Evolutionary conservation across 2,888 invertebrate species (phyloP), one percentile per base, ranked within the genome.

Genomic region (Arrhopalites spinosus): DNA sequence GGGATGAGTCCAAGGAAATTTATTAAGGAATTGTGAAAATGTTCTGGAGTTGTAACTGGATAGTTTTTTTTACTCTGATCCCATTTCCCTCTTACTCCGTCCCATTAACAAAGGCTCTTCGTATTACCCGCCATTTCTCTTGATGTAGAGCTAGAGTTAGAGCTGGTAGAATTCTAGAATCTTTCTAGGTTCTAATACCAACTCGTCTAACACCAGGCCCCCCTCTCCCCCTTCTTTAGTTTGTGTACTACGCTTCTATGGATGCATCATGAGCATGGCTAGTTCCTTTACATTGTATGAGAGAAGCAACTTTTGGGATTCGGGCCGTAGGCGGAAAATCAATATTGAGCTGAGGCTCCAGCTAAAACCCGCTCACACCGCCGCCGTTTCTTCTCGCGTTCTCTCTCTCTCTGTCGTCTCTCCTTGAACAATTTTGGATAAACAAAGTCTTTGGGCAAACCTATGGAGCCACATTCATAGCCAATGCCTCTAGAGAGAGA

Each of bases 301-400:
- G 36, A 3, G 36, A 36, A 36, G 11, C 3, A 36, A 3, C 11
- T 36, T 36, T 36, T 36, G 36, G 36, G 36, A 36, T 36, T 36
- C 36, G 36, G 36, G 50, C 27, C 25, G 59, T 59, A 59, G 59
- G 59, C 59, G 27, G 59, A 25, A 59, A 59, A 59, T 59, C 59
- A 59, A 59, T 59, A 59, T n/a, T 53, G 1, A 27, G 59, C 59
- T 59, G 25, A 59, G 59, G 27, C 25, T 59, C 25, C 59, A 59
- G 20, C 59, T 25, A 59, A 8, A 23, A 36, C 13, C 13, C 59
- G 13, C 25, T 20, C 59, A 20, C 25, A 25, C 59, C 7, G 17
- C 23, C 59, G 17, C 59, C 36, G 17, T 23, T 25, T 15, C 25
- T 23, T 59, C 59, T 23, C 59, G 2, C 13, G 5, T 23, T 25